Evolutionary conservation across 37 sponge, comb jelly and placozoan species (phyloP), one percentile per base, ranked within the genome.

Genomic region (Aphrocallistes beatrix): DNA sequence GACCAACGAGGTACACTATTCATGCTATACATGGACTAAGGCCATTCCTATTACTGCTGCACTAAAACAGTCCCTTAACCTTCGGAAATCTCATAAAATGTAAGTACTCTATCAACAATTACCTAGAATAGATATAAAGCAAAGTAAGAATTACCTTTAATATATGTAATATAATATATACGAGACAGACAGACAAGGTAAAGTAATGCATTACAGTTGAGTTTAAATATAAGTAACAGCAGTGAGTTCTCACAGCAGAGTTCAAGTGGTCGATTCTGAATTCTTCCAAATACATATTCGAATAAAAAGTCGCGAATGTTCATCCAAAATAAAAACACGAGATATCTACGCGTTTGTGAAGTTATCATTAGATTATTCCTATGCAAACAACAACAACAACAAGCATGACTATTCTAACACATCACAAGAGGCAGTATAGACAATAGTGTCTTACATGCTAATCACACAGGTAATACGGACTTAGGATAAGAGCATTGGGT

Each of bases 271-370:
- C 75, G 3, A 60, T 19, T 32, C 75, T 60, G 75, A 60, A 60
- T 60, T 28, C 75, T 60, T 60, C 49, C 75, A 60, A 60, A 60
- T 21, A 60, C 8, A 60, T n/a, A n/a, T n/a, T n/a, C 34, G 75
- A 13, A 60, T 60, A 60, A 60, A 60, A 60, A 30, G 28, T 60
- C 28, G 8, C 1, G n/a, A 21, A 30, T 60, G 8, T 60, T 3
- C 75, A 60, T 60, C 75, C 45, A 60, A 60, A 60, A 60, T 60
- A 60, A 60, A 60, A 60, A 60, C 75, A 60, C 75, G n/a, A 60
- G n/a, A 60, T 6, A 28, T 60, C 75, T 16, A 42, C 13, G 10
- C 13, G 45, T 42, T 6, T 16, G 45, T 13, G 45, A 6, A n/a
- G n/a, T n/a, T n/a, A n/a, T n/a, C n/a, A n/a, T n/a, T n/a, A n/a